Percentiles rank a stretch among this genome's conserved stretches.
Evolutionary conservation across 2,113 vertebrate genomes (phyloP).

Genomic region (Stigmatopora argus): DNA sequence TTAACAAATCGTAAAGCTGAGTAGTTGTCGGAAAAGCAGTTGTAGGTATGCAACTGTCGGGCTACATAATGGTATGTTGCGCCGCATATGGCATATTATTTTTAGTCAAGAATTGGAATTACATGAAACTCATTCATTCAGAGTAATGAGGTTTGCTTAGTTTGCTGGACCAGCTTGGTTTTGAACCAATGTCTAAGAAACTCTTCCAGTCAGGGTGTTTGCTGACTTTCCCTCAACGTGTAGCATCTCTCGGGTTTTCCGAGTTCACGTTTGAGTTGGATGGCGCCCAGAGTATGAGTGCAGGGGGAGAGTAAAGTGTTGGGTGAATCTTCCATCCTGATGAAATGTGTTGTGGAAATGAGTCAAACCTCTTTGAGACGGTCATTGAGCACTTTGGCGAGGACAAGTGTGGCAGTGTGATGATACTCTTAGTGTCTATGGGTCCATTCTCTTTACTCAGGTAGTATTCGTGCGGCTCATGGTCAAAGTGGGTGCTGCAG

Average conservation of each 20-base stretch:
- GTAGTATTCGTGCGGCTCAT: not conserved
- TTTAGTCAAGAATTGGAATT: not conserved
- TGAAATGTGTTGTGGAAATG: slow-evolving; percentile 68
- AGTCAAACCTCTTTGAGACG: slow-evolving; percentile 57
- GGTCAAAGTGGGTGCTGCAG: not conserved
- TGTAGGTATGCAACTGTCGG: not conserved
- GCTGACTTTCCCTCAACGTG: slow-evolving; percentile 54
- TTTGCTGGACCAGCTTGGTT: slow-evolving; percentile 22
- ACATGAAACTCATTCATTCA: slow-evolving; percentile 33
- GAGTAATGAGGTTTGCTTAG: slow-evolving; percentile 62
- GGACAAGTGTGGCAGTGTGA: slow-evolving; percentile 14
- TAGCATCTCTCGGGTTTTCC: slow-evolving; percentile 65
- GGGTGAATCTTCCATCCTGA: slow-evolving; percentile 52
- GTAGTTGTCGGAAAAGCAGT: not conserved
- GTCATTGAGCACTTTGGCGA: slow-evolving; percentile 30
- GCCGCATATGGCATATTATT: not conserved
- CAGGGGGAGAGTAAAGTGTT: slow-evolving; percentile 47
- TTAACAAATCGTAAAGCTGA: slow-evolving; percentile 22
- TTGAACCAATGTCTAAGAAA: slow-evolving; percentile 14
- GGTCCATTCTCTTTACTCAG: not conserved
- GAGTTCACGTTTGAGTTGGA: slow-evolving; percentile 72
- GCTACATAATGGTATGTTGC: not conserved
- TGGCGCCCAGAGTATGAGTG: slow-evolving; percentile 17
- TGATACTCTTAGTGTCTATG: slow-evolving; percentile 13
- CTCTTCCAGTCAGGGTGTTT: slow-evolving; percentile 59